Evolutionary conservation across 2,888 invertebrate species (phyloP), one percentile per base, ranked within the genome.

Genomic region (Synergus laeviventris): DNA sequence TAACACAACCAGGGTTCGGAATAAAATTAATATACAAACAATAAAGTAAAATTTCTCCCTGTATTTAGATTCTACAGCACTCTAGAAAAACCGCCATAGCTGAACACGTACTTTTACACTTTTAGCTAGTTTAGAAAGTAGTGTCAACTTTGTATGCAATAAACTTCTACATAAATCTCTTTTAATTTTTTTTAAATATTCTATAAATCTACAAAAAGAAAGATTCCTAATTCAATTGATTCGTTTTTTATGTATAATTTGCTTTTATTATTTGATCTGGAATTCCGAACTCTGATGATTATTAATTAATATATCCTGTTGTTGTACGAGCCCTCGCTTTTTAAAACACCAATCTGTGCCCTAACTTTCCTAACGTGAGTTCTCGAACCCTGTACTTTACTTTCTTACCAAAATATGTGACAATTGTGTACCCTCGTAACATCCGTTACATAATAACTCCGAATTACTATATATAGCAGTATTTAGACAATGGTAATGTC

Each of bases 401-500:
- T 59, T 59, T 31, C 9, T 59, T 14, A 59, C 82, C 78, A 81
- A 78, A 76, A 76, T 82, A 75, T 56, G 73, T 76, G 49, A 73
- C 73, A 49, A 75, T 79, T 78, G 81, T 78, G 81, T 84, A 79
- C 59, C 60, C 62, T 31, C 16, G 61, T 73, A 45, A 76, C 21
- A 18, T 73, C 16, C 59, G 73, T 74, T 77, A 54, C 74, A 84
- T 81, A 76, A 49, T 49, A 49, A 70, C 49, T n/a, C 49, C 49
- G 31, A 70, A 54, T 16, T 66, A 66, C 24, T 59, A 59, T 24
- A 59, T 24, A 70, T 70, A 70, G 49, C 70, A 70, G 89, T 89
- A 90, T 88, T 88, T 90, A 90, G 90, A 90, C 90, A 90, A 90
- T 90, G 90, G 90, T 90, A 89, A 90, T 89, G 86, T 90, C 90